Evolutionary conservation across 2,888 invertebrate species (phyloP), one percentile per base, ranked within the genome.

Genomic region (Meta bourneti): DNA sequence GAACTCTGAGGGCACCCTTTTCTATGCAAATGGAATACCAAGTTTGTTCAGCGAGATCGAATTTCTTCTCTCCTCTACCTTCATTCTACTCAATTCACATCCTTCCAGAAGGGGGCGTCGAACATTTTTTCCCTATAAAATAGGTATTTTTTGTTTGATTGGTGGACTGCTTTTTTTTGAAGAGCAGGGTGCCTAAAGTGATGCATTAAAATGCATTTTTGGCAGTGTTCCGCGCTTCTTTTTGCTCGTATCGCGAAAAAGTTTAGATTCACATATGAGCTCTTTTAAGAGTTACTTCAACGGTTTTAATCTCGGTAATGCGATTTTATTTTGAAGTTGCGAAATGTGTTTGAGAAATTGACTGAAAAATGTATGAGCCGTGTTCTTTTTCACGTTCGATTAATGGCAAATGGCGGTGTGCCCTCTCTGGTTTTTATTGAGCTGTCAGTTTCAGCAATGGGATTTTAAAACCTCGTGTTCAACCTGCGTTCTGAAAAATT

Each of bases 1-100:
- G 34, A 75, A 20, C 34, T 83, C 48, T 20, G 9, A 75, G 34
- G 61, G 48, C 48, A 75, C 48, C 74, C n/a, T n/a, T n/a, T n/a
- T 84, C 74, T 75, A 61, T 74, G 75, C 48, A 84, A 74, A 84
- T 75, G 75, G 74, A 61, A 84, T 74, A 20, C 54, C 9, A 4
- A 48, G 74, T 84, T 84, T 84, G 16, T 20, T 83, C 71, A 20
- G 20, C 48, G 11, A 75, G 54, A 83, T 48, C 48, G 61, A 75
- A 84, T 7, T 84, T 52, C 51, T 11, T 51, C 13, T n/a, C 8
- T 8, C n/a, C n/a, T 61, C 61, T 75, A n/a, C 7, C 16, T 6
- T 79, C 54, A n/a, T n/a, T n/a, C n/a, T n/a, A n/a, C n/a, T n/a
- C n/a, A n/a, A n/a, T 7, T 51, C 9, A 0, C n/a, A 19, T 77